Evolutionary conservation across 2,888 invertebrate species (phyloP).

Genomic region (Lepas anatifera): DNA sequence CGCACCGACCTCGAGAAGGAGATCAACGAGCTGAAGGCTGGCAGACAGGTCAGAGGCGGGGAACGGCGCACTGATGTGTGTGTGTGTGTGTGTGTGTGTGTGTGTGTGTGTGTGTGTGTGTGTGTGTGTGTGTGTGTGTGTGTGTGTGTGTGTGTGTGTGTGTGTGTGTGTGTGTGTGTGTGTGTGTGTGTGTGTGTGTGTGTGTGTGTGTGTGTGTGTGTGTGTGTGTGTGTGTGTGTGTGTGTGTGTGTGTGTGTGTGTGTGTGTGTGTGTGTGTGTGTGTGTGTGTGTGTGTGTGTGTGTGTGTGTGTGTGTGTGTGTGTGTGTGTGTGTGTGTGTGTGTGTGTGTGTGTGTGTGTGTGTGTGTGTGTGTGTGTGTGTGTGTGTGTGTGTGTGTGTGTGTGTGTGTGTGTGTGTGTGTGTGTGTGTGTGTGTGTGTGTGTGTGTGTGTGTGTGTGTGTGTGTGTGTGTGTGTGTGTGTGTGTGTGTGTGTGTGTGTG

Average conservation of each 20-base stretch:
- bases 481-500: too few species aligned
- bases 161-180: constrained; percentile 1
- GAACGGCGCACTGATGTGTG: constrained; percentile 31
- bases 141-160: constrained; percentile 15
- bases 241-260: constrained; percentile 13
- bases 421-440: too few species aligned
- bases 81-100: constrained; percentile 30
- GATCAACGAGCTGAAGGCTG: not conserved
- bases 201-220: constrained; percentile 15
- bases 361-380: too few species aligned
- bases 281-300: not conserved
- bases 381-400: too few species aligned
- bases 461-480: too few species aligned
- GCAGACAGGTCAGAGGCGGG: not conserved
- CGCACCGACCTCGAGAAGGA: not conserved
- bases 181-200: constrained; percentile 14
- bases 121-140: constrained; percentile 12
- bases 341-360: too few species aligned
- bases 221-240: constrained; percentile 15
- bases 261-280: not conserved
- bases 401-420: too few species aligned
- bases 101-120: constrained; percentile 8
- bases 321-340: too few species aligned
- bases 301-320: not conserved
- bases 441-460: too few species aligned